Evolutionary conservation across 2,888 invertebrate genomes (phyloP), one percentile per base, ranked within the genome.

Genomic region (Clepsis dumicolana): DNA sequence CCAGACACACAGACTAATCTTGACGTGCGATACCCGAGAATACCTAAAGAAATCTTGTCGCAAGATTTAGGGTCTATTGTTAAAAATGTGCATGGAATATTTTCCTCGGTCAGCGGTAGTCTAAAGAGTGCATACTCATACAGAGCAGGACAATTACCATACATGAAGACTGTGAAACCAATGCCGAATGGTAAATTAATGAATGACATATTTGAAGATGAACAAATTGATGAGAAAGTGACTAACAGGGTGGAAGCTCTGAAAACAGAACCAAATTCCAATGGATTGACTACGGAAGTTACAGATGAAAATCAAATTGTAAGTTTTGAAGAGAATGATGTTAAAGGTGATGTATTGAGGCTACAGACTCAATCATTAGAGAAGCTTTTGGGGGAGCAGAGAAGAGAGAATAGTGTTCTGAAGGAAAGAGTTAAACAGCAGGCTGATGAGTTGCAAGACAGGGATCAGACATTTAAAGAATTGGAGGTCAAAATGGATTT

Each of bases 71-170:
- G 93, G 0, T 90, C 84, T 70, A 89, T 94, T 1, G 93, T 93
- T 0, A 93, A 93, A 75, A 94, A 94, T 78, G 93, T 94, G 0
- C 94, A 94, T 3, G 94, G 94, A 0, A 90, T 94, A 75, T 94
- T 94, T 71, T 93, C 93, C 0, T 89, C 91, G 0, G 88, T 94
- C 0, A 91, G 93, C 4, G 94, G 93, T 0, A 92, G 90, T 60
- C 75, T 94, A 4, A 94, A 92, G 72, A 89, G 87, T 75, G 94
- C 91, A 1, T 94, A 94, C 54, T 86, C 86, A 0, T 87, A 91
- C 38, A 77, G 88, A 68, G 79, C 83, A 0, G 70, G 77, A 4
- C 90, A 84, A 24, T 90, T 88, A 70, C 82, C 85, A 0, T 67
- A 79, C 0, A 82, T 85, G 64, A 80, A 77, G 61, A 53, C 80